Evolutionary conservation across 2,888 invertebrate species (phyloP), one percentile per base, ranked within the genome.

Genomic region (Drepanosiphum platanoidis): DNA sequence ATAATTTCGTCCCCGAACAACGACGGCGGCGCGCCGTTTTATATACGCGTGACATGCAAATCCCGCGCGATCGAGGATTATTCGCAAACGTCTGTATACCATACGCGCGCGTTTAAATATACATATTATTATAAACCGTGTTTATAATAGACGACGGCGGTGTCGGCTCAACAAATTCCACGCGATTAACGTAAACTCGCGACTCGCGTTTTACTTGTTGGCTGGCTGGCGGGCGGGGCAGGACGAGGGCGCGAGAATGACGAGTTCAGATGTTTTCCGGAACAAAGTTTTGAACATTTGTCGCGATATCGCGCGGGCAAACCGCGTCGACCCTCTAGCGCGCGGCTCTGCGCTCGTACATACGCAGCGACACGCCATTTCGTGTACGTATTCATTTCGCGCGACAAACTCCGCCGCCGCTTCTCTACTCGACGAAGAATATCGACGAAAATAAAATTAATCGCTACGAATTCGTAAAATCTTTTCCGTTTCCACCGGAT

Each of bases 241-340:
- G 0, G 18, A 22, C 4, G n/a, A n/a, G 32, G 8, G 8, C 64
- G 27, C 13, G 52, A 34, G 68, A 18, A 68, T 11, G 79, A 79
- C 68, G 79, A n/a, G 32, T 79, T 79, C 68, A 8, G 46, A 79
- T 52, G 79, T 79, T 79, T 79, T 27, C 79, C 34, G 27, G n/a
- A 34, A 68, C 79, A 79, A 79, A 79, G 46, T 79, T 79, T 42
- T 52, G 46, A 79, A 68, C 68, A 52, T 79, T 79, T 68, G 68
- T 68, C 79, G 68, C n/a, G 32, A 68, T 66, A 39, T 64, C 39
- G 64, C 77, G 30, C 27, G 15, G 8, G 13, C 66, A 27, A n/a
- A n/a, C 66, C 64, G 18, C 22, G 4, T 15, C n/a, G 61, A 18
- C n/a, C 27, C 27, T 61, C 9, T n/a, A 9, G 8, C 61, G 42